Evolutionary conservation across 2,888 invertebrate species (phyloP).

Genomic region (Leucoma salicis): DNA sequence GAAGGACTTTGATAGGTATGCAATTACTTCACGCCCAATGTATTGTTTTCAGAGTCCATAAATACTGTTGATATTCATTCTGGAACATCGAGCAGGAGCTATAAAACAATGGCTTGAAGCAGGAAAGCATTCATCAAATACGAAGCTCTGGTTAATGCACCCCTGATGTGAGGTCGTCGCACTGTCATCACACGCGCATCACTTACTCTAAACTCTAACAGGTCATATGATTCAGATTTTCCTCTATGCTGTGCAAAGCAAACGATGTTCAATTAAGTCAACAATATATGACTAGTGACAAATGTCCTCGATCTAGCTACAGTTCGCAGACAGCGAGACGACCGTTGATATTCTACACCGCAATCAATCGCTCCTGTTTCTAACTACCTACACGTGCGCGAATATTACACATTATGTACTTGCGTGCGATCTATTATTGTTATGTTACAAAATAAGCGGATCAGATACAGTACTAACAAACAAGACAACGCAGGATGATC

Average conservation of each 20-base stretch:
- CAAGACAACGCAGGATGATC: background rate
- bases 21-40: slow-evolving; percentile 24
- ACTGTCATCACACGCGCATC: slow-evolving; percentile 39
- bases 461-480: background rate
- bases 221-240: slow-evolving; percentile 47
- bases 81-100: slow-evolving; percentile 46
- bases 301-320: slow-evolving; percentile 31
- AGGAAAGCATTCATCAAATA: slow-evolving; percentile 49
- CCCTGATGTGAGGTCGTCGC: slow-evolving; percentile 37
- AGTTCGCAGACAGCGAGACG: slow-evolving; percentile 49
- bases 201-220: slow-evolving; percentile 38
- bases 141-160: slow-evolving; percentile 36
- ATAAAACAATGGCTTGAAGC: slow-evolving; percentile 49
- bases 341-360: slow-evolving; percentile 39
- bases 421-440: slow-evolving; percentile 13
- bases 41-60: slow-evolving; percentile 34
- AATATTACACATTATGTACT: slow-evolving; percentile 19
- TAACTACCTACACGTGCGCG: slow-evolving; percentile 31
- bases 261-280: slow-evolving; percentile 19
- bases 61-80: slow-evolving; percentile 47
- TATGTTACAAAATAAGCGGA: background rate
- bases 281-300: slow-evolving; percentile 36
- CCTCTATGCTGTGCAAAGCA: slow-evolving; percentile 16
- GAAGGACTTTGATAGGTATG: too few relatives aligned
- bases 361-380: slow-evolving; percentile 40